These are phyloP conservation scores for Malurus splendens DNA, from an alignment of 2,797 vertebrate species.

Conservation along the genomic window DNA sequence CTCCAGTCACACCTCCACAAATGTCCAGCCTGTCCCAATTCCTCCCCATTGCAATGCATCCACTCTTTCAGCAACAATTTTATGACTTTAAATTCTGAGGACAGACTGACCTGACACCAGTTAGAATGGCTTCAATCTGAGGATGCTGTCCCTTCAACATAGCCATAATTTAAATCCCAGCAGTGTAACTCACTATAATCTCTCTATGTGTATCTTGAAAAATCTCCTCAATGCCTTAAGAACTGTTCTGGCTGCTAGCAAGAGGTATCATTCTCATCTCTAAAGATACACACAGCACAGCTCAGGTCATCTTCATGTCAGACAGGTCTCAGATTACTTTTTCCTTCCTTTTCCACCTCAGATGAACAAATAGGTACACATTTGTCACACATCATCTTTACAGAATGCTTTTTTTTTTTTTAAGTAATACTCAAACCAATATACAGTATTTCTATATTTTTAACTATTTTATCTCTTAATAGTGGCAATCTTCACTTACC, in stretches of 20 bases:
- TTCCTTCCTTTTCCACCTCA: not conserved
- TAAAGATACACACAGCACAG: not conserved
- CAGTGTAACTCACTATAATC: not conserved
- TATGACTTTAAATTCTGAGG: not conserved
- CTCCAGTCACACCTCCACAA: not conserved
- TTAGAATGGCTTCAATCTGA: not conserved
- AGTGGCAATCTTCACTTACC: not conserved
- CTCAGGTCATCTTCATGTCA: not conserved
- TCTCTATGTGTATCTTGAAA: not conserved
- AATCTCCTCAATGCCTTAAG: no score
- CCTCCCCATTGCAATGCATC: not conserved
- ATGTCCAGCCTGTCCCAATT: not conserved
- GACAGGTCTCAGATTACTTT: not conserved
- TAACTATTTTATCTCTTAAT: not conserved
- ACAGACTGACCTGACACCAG: not conserved
- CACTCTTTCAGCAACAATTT: not conserved
- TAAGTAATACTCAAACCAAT: not conserved
- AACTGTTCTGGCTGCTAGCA: no score
- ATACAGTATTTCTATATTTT: not conserved
- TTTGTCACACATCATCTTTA: not conserved
- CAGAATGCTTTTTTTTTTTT: not conserved
- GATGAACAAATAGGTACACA: not conserved
- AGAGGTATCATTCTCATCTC: not conserved
- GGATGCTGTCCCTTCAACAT: not conserved
- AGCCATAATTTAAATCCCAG: not conserved